Conservation (phyloP, 2,888 invertebrate genomes). For the Hypselothyrea guttata region DNA sequence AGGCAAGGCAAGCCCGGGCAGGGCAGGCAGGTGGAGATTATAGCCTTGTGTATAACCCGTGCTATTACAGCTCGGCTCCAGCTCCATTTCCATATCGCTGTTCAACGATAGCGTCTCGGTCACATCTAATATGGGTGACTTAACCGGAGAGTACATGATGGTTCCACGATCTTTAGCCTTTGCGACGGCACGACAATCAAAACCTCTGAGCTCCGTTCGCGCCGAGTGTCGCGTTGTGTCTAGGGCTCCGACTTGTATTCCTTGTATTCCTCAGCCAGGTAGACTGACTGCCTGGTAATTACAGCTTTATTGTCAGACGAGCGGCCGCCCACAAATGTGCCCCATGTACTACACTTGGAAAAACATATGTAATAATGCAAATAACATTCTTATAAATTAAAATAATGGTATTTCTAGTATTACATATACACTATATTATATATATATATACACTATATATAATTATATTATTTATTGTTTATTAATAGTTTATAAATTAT, state of each 20-base stretch:
- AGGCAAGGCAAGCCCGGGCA: conserved; percentile 50
- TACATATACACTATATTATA: no score
- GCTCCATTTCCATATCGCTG: conserved; percentile 52
- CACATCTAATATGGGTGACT: conserved; percentile 78
- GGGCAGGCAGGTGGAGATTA: conserved; percentile 49
- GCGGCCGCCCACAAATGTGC: neutral
- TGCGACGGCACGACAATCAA: neutral
- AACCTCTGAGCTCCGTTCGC: conserved; percentile 52
- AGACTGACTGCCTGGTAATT: conserved; percentile 49
- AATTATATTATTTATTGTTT: no score
- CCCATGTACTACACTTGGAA: neutral
- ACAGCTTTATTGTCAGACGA: conserved; percentile 58
- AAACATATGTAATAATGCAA: no score
- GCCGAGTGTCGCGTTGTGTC: conserved; percentile 47
- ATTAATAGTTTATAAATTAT: no score
- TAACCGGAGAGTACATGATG: conserved; percentile 60
- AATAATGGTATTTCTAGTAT: no score
- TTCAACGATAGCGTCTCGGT: conserved; percentile 67
- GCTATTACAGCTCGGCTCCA: conserved; percentile 30
- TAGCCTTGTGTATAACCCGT: conserved; percentile 22
- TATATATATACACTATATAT: no score
- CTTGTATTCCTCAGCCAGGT: conserved; percentile 20
- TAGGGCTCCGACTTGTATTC: conserved; percentile 30
- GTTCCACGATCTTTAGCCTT: neutral
- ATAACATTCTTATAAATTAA: no score